Evolutionary conservation across 2,113 vertebrate species (phyloP), one percentile per base, ranked within the genome.

Genomic region (Megaceryle torquata): DNA sequence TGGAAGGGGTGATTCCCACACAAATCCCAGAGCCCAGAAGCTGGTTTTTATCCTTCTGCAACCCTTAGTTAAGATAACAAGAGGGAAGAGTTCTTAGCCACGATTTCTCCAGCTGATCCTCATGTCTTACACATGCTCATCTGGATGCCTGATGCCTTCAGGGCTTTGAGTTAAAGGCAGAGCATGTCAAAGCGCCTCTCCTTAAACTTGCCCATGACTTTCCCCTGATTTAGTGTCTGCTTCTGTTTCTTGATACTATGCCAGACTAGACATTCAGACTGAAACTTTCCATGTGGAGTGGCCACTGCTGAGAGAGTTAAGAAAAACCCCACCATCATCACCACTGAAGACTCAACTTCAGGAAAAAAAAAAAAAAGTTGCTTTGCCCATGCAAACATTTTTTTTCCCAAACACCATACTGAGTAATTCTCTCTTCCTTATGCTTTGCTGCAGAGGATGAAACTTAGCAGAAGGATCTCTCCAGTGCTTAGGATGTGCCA

Each of bases 381-480:
- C 56, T 63, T 81, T 82, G 51, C 71, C 75, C 70, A 54, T 89
- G 89, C 44, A 91, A 91, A 65, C 14, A 5, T 33, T 87, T 87
- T 64, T 64, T 50, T 76, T 43, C 70, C 26, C 57, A 67, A 80
- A 71, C 51, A 74, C 63, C 41, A n/a, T 72, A 87, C 44, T 86
- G 89, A 94, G 88, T 91, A 91, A 91, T 77, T 86, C 59, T 75
- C 28, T 71, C 41, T 91, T 94, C 89, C 79, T 90, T 77, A 71
- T 88, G 64, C 91, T 96, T 88, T 81, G 44, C 79, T 84, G 90
- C 88, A 93, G 76, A 86, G 72, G 50, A 48, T 20, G 1, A 88
- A 94, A 95, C 56, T 88, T 56, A 89, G 86, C 91, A 95, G 84
- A 92, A 91, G 81, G 69, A 82, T 91, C 82, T 72, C 91, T 93